Evolutionary conservation across 2,888 invertebrate genomes (phyloP), one percentile per base, ranked within the genome.

Genomic region (Eupithecia centaureata): DNA sequence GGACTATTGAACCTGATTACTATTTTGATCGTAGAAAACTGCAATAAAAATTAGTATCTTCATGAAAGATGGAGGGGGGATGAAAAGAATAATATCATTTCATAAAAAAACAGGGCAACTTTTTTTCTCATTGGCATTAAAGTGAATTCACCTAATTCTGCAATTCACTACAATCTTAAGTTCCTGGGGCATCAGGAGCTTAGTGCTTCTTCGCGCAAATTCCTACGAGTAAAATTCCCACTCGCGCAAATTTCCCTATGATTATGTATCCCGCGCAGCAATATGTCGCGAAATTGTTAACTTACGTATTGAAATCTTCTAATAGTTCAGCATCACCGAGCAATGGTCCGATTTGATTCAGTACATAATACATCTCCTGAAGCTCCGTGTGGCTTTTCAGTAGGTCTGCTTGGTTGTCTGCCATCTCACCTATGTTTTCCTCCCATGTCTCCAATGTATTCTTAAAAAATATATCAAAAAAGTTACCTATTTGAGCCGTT

Each of bases 371-470:
- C 85, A 89, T 85, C 71, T 92, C 92, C 0, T 74, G 78, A 67
- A 92, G 68, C 56, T 89, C 85, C 47, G 83, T 72, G 70, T 82
- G 86, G 64, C 78, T 84, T 63, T 85, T 86, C 72, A 86, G 73
- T 2, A 92, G 72, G 4, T 72, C 75, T 0, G 76, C 76, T 70
- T 87, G 82, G 68, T 89, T 86, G 0, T 78, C 72, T 0, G 85
- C 76, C 82, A 90, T 88, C 38, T 87, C 85, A 0, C 68, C 25
- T 12, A 92, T 79, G 27, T 90, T 89, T 1, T 69, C 65, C 65
- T 87, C 85, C 89, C 88, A 90, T 78, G 88, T 89, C 61, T 90
- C 88, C 1, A 91, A 64, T 25, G 75, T 73, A 42, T 79, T 85
- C 91, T 91, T n/a, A n/a, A 71, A 18, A 82, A 82, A 32, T 25